A percentile compares a stretch with the other conserved stretches of the same genome.
phyloP scores from a whole-genome alignment of 2,113 vertebrate species.

The Larimichthys crocea region DNA sequence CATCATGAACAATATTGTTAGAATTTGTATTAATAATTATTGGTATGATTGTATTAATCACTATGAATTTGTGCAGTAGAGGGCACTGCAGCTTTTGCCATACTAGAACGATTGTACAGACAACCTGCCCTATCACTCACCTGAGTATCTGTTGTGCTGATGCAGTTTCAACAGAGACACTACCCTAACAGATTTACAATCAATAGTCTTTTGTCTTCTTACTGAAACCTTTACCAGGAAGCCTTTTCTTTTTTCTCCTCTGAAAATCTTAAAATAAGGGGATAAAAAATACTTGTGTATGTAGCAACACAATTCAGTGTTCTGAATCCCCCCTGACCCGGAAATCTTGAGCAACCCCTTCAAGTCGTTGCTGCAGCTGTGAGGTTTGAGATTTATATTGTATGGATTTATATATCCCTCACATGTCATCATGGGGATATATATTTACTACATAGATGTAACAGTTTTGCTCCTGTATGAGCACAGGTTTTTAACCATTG shows the following conservation, averaged over 20 bases:
- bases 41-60: background rate
- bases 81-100: background rate
- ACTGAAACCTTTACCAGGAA: background rate
- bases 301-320: background rate
- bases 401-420: background rate
- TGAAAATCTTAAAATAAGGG: background rate
- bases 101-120: background rate
- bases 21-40: background rate
- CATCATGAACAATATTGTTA: background rate
- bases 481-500: background rate
- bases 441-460: background rate
- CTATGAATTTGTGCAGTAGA: background rate
- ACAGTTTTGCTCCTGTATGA: background rate
- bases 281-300: background rate
- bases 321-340: background rate
- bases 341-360: background rate
- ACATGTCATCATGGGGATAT: background rate
- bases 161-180: constrained; percentile 4
- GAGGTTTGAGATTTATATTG: background rate
- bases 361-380: background rate
- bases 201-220: background rate
- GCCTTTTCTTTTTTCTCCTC: background rate
- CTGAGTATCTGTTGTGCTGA: too few relatives aligned
- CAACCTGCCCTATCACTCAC: background rate
- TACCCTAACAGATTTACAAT: background rate